Percentiles rank a stretch among this genome's conserved stretches.
These are phyloP conservation scores for Phenacoccus solenopsis DNA, from an alignment of 1,140 invertebrate genomes.

Conservation along the genomic window DNA sequence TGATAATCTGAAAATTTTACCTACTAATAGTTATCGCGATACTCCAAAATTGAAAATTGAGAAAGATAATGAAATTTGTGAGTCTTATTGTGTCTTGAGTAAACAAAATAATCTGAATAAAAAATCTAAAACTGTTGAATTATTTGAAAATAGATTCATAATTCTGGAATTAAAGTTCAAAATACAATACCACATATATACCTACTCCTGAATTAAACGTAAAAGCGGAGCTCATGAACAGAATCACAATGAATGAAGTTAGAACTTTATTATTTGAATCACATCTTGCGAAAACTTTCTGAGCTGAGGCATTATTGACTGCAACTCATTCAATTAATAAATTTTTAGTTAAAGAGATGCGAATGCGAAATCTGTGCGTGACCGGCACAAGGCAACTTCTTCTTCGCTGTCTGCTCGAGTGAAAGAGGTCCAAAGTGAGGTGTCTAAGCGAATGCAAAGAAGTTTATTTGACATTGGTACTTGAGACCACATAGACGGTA, in stretches of 20 bases:
- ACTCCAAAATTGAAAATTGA: not conserved
- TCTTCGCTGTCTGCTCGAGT: too few species aligned
- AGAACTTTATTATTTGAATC: not conserved
- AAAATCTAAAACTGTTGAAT: constrained; percentile 20
- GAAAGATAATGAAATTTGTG: not conserved
- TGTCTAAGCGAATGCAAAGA: too few species aligned
- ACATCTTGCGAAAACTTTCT: constrained; percentile 8
- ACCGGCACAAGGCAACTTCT: too few species aligned
- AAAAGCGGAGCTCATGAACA: too few species aligned
- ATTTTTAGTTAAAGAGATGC: not conserved
- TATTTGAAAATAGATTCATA: constrained; percentile 29
- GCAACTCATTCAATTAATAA: constrained; percentile 22
- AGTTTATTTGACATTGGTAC: too few species aligned
- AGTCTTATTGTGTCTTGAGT: constrained; percentile 12
- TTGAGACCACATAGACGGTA: too few species aligned
- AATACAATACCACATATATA: constrained; percentile 30
- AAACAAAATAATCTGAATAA: not conserved
- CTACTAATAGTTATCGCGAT: constrained; percentile 1
- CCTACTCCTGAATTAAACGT: too few species aligned
- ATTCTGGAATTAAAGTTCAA: constrained; percentile 29
- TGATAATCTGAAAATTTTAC: constrained; percentile 10
- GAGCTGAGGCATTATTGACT: constrained; percentile 22
- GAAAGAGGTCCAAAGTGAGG: too few species aligned
- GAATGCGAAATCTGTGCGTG: too few species aligned
- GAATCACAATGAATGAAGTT: constrained; percentile 23